Evolutionary conservation across 1,140 invertebrate species (phyloP).

Genomic region (Scaptomyza montana): DNA sequence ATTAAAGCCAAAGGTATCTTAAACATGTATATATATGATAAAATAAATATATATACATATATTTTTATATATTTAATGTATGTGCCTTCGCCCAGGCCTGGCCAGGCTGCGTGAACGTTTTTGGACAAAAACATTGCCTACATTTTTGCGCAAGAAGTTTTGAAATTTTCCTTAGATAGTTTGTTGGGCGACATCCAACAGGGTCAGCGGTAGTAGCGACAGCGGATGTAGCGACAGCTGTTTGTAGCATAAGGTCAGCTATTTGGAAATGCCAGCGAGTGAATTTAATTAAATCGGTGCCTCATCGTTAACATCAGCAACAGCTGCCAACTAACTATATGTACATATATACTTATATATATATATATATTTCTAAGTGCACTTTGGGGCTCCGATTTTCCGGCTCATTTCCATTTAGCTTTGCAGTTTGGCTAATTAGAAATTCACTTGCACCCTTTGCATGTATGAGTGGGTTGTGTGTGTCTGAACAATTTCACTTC

Average conservation of each 20-base stretch:
- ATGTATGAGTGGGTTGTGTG: neutral
- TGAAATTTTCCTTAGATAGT: conserved; percentile 10
- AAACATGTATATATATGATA: too few relatives aligned
- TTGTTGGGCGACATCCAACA: neutral
- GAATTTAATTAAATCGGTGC: conserved; percentile 17
- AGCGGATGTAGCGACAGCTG: conserved; percentile 23
- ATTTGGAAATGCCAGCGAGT: conserved; percentile 4
- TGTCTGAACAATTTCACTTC: neutral
- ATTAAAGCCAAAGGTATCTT: conserved; percentile 63
- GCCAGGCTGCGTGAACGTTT: conserved; percentile 64
- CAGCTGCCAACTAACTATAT: neutral
- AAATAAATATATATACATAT: conserved; percentile 23
- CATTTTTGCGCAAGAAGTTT: conserved; percentile 30
- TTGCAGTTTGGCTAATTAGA: conserved; percentile 55
- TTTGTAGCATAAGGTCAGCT: conserved; percentile 25
- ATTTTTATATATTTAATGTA: conserved; percentile 12
- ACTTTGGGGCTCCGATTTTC: conserved; percentile 37
- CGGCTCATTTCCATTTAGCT: conserved; percentile 16
- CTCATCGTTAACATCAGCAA: neutral
- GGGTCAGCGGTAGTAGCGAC: too few relatives aligned
- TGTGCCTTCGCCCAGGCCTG: conserved; percentile 44
- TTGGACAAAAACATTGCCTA: conserved; percentile 23
- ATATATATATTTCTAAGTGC: conserved; percentile 20
- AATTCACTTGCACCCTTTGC: conserved; percentile 32
- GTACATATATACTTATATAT: too few relatives aligned